These are phyloP conservation scores for Leptatherina wallacei DNA, from an alignment of 2,797 vertebrate species.

Conservation along the genomic window DNA sequence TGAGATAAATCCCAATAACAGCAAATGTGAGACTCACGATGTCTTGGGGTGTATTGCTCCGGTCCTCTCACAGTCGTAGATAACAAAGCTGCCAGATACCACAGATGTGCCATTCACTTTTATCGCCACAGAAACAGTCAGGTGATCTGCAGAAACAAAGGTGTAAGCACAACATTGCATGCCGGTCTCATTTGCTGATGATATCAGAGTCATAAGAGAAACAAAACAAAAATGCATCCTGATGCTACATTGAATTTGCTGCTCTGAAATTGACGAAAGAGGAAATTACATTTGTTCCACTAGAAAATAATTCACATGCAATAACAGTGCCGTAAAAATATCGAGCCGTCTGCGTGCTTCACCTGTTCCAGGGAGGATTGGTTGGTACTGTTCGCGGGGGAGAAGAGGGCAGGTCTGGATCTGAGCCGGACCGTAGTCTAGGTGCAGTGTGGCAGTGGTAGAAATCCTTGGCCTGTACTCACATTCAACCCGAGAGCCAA, in stretches of 20 bases:
- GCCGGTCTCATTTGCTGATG: slow-evolving; percentile 39
- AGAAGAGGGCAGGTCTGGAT: slow-evolving; percentile 92
- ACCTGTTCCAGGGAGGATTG: slow-evolving; percentile 87
- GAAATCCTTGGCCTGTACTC: slow-evolving; percentile 87
- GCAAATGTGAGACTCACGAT: slow-evolving; percentile 85
- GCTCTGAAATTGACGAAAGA: slow-evolving; percentile 45
- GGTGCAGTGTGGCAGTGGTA: slow-evolving; percentile 87
- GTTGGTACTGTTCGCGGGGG: slow-evolving; percentile 82
- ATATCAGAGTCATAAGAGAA: slow-evolving; percentile 51
- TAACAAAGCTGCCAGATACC: slow-evolving; percentile 90
- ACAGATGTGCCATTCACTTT: slow-evolving; percentile 89
- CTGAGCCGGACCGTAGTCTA: slow-evolving; percentile 84
- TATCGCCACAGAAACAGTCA: slow-evolving; percentile 87
- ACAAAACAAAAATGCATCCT: slow-evolving; percentile 30
- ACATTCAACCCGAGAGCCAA: slow-evolving; percentile 88
- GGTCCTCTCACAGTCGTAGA: slow-evolving; percentile 92
- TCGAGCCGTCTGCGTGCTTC: slow-evolving; percentile 38
- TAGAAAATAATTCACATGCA: slow-evolving; percentile 18
- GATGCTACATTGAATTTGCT: slow-evolving; percentile 13
- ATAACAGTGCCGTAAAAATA: slow-evolving; percentile 24
- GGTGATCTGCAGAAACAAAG: slow-evolving; percentile 88
- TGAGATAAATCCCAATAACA: slow-evolving; percentile 17
- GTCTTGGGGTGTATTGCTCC: slow-evolving; percentile 87
- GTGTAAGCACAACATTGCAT: slow-evolving; percentile 34
- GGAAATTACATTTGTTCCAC: slow-evolving; percentile 59